Conservation (phyloP, 2,113 vertebrate genomes). For the Casuarius casuarius region DNA sequence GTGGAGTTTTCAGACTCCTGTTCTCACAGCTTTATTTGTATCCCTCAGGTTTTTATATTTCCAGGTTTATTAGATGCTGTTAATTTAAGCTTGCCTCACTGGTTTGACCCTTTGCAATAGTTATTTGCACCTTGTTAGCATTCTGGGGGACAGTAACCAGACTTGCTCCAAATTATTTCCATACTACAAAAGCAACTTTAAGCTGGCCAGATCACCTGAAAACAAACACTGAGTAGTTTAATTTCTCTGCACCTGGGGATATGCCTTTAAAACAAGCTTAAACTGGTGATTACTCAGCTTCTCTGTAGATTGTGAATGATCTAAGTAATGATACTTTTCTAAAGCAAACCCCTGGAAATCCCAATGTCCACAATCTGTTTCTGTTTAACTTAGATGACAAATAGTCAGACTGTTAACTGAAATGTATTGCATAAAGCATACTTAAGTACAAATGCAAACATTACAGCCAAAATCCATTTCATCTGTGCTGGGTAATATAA, state of each 20-base stretch:
- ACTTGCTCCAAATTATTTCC: not conserved
- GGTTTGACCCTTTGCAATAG: not conserved
- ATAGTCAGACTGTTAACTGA: not conserved
- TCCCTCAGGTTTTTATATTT: not conserved
- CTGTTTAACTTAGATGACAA: not conserved
- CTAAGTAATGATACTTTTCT: not conserved
- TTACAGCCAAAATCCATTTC: not conserved
- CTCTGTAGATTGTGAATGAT: not conserved
- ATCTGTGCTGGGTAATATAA: not conserved
- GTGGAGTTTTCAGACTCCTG: not conserved
- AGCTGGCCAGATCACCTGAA: not conserved
- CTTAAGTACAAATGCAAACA: not conserved
- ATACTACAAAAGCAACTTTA: not conserved
- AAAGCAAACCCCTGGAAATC: not conserved
- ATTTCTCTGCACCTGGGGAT: not conserved
- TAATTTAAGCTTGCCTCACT: not conserved
- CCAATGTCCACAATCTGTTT: not conserved
- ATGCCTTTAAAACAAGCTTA: not conserved
- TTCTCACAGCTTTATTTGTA: not conserved
- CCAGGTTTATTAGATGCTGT: not conserved
- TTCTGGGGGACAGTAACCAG: not conserved
- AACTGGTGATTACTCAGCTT: not conserved
- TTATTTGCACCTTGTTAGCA: rapidly evolving
- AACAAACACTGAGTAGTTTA: not conserved
- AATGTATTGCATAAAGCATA: not conserved